Evolutionary conservation across 53 echinoderm and acorn worm species (phyloP).

Genomic region (Arbacia lixula): DNA sequence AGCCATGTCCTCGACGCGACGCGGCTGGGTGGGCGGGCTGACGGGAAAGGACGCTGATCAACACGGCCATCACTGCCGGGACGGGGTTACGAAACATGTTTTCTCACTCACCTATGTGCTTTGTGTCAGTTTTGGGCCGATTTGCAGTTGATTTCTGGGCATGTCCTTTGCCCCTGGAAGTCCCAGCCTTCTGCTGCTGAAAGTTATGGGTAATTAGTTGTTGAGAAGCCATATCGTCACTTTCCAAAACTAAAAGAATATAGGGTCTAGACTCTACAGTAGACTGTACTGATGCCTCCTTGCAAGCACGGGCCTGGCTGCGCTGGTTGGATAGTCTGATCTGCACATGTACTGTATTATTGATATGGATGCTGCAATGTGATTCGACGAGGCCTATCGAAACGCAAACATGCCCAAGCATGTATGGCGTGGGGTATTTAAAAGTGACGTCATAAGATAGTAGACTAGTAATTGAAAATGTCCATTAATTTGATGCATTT

Average conservation of each 20-base stretch:
- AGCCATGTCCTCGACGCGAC: too few species aligned
- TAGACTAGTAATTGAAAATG: slow-evolving; percentile 7
- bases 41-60: too few species aligned
- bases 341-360: not conserved
- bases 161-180: not conserved
- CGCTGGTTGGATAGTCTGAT: not conserved
- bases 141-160: not conserved
- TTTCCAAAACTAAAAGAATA: not conserved
- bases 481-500: too few species aligned
- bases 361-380: not conserved
- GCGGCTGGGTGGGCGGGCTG: too few species aligned
- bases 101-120: too few species aligned
- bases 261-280: too few species aligned
- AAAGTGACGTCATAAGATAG: not conserved
- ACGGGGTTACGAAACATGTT: too few species aligned
- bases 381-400: not conserved
- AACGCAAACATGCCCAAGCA: slow-evolving; percentile 2
- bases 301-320: too few species aligned
- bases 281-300: too few species aligned
- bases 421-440: slow-evolving; percentile 28
- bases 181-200: slow-evolving; percentile 18
- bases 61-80: too few species aligned
- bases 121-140: not conserved
- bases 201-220: slow-evolving; percentile 24
- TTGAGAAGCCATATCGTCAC: slow-evolving; percentile 15